Evolutionary conservation across 2,797 vertebrate species (phyloP), one percentile per base, ranked within the genome.

Genomic region (Lutjanus campechanus): DNA sequence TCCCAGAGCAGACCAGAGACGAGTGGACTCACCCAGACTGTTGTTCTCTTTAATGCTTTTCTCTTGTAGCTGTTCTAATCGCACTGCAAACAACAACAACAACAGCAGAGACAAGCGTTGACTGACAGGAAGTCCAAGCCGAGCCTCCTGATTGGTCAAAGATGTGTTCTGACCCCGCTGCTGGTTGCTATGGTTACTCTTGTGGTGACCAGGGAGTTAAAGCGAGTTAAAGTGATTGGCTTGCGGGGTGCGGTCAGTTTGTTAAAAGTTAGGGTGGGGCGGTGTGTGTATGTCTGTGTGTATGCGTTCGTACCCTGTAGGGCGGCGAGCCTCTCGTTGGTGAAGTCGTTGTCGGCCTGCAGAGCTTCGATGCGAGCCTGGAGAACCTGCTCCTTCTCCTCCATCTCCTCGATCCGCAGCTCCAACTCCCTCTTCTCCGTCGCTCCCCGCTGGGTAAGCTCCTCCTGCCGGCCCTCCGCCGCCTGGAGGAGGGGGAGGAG

Each of bases 281-380:
- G 29, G 53, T 22, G n/a, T 46, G n/a, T 49, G 10, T 91, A 60
- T 40, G 54, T 11, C 68, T n/a, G 46, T 8, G 8, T 16, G 44
- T 11, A 41, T 5, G 17, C 19, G 75, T 40, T n/a, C 68, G 41
- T 95, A 99, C 98, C 98, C 96, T 99, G 98, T 73, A 99, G 95
- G 69, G 98, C 98, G 12, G 96, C 93, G 20, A 99, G 97, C 56
- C 98, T 96, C 93, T 99, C 97, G 16, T 98, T 99, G 80, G 97
- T 99, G 94, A 99, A 99, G 92, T 99, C 98, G 19, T 99, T 99
- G 92, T 99, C 98, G 36, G 98, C 98, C 92, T 99, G 98, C 89
- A 99, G 94, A 87, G 98, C 98, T 84, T 99, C 98, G 63, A 99
- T 98, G 83, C 98, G 97, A 73, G 98, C 98, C 91, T 99, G 98